Evolutionary conservation across 2,888 invertebrate genomes (phyloP).

Genomic region (Congeria kusceri): DNA sequence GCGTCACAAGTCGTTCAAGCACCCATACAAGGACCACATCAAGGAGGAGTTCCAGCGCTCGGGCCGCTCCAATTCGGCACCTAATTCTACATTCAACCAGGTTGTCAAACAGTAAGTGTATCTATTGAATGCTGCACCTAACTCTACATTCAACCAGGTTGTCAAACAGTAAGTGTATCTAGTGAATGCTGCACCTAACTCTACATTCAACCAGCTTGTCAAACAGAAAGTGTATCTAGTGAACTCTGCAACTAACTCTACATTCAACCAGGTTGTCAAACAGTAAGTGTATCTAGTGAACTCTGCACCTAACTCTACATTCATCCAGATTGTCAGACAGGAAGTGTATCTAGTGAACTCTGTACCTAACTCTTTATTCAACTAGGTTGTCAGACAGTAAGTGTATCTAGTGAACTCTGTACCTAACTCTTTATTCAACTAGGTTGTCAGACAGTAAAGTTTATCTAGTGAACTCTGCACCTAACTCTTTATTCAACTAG

Average conservation of each 20-base stretch:
- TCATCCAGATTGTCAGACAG: constrained; percentile 77
- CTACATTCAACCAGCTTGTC: constrained; percentile 75
- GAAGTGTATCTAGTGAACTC: constrained; percentile 87
- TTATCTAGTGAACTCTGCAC: constrained; percentile 84
- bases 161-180: constrained; percentile 73
- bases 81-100: constrained; percentile 84
- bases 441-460: constrained; percentile 76
- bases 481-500: not conserved
- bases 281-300: constrained; percentile 85
- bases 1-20: constrained; percentile 96
- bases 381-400: constrained; percentile 76
- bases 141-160: constrained; percentile 76
- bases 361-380: constrained; percentile 87
- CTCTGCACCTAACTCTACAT: constrained; percentile 89
- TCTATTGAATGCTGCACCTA: constrained; percentile 90
- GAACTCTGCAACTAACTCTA: constrained; percentile 90
- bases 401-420: constrained; percentile 89
- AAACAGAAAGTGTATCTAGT: constrained; percentile 71
- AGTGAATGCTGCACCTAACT: constrained; percentile 90
- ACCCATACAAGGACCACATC: constrained; percentile 86
- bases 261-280: constrained; percentile 76
- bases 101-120: constrained; percentile 75
- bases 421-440: constrained; percentile 86
- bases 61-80: constrained; percentile 92
- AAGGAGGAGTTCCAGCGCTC: constrained; percentile 87